These are phyloP conservation scores for Masnerella sp. DNA, from an alignment of 2,888 invertebrate species.

Conservation along the genomic window DNA sequence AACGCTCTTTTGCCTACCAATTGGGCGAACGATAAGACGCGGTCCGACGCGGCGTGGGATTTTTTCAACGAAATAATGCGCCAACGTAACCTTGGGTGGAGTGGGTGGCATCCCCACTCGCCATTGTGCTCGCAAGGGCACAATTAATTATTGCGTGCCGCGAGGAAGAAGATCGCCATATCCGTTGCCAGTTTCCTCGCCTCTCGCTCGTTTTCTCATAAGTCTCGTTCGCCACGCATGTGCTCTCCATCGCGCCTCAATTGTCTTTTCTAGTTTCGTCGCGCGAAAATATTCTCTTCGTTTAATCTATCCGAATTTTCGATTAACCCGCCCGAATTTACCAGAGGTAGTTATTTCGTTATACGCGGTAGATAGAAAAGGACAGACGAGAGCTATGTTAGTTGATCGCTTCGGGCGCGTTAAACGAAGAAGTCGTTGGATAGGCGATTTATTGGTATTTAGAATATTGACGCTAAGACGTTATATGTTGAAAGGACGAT, in stretches of 20 bases:
- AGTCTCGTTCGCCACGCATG: slow-evolving; percentile 25
- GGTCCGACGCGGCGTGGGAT: slow-evolving; percentile 65
- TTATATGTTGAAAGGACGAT: not conserved
- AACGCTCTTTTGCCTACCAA: slow-evolving; percentile 59
- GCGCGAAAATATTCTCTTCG: no score
- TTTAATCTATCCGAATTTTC: slow-evolving; percentile 30
- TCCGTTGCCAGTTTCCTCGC: slow-evolving; percentile 64
- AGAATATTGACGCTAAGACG: slow-evolving; percentile 33
- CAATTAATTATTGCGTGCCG: slow-evolving; percentile 75
- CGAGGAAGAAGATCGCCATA: slow-evolving; percentile 71
- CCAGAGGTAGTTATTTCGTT: slow-evolving; percentile 46
- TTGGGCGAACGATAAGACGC: slow-evolving; percentile 27
- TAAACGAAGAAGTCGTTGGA: slow-evolving; percentile 17
- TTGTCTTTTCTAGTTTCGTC: no score
- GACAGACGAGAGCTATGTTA: slow-evolving; percentile 46
- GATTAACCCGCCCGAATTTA: slow-evolving; percentile 48
- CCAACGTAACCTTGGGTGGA: slow-evolving; percentile 42
- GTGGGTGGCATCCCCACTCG: slow-evolving; percentile 59
- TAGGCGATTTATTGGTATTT: slow-evolving; percentile 20
- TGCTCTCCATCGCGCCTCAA: slow-evolving; percentile 46
- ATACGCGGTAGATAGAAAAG: slow-evolving; percentile 30
- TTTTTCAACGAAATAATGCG: slow-evolving; percentile 68
- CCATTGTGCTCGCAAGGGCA: slow-evolving; percentile 71
- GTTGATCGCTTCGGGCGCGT: slow-evolving; percentile 34
- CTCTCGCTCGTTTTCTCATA: slow-evolving; percentile 26